Conservation (phyloP, 1,140 invertebrate species). For the Augochlora pura region DNA sequence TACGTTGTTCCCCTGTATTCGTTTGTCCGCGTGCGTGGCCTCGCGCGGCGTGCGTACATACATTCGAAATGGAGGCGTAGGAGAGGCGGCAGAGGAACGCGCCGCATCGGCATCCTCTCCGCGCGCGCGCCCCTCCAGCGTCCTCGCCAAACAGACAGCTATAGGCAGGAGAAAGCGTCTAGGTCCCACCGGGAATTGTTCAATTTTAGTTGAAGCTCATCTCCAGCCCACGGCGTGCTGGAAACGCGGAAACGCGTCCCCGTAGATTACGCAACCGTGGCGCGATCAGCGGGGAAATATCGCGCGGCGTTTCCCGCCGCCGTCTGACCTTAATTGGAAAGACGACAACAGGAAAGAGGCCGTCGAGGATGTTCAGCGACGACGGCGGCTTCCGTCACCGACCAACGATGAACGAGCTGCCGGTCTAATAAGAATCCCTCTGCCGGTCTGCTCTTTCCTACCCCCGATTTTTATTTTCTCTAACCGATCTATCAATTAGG, state of each 20-base stretch:
- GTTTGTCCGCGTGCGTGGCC: constrained; percentile 24
- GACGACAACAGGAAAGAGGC: constrained; percentile 33
- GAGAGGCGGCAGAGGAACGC: too few species aligned
- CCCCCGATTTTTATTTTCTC: too few species aligned
- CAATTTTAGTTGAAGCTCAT: constrained; percentile 67
- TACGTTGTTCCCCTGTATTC: constrained; percentile 10
- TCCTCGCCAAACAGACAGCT: constrained; percentile 27
- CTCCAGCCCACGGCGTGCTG: constrained; percentile 4
- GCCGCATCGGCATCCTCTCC: background rate
- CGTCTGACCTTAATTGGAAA: constrained; percentile 53
- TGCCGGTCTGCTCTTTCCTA: too few species aligned
- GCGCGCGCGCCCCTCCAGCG: background rate
- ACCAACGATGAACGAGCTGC: constrained; percentile 3
- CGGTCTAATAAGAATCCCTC: too few species aligned
- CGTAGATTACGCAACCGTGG: constrained; percentile 44
- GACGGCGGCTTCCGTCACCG: background rate
- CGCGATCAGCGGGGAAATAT: constrained; percentile 35
- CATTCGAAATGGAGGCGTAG: background rate
- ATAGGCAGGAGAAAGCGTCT: constrained; percentile 33
- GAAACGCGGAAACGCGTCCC: constrained; percentile 46
- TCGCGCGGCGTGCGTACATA: background rate
- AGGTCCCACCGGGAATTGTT: constrained; percentile 68
- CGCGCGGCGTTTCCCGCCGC: constrained; percentile 5
- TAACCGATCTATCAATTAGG: too few species aligned
- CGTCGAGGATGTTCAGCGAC: constrained; percentile 15